Percentiles rank a stretch among this genome's conserved stretches.
Evolutionary conservation across 30 jellyfish, hydroid and myxozoan species (phyloP).

Genomic region (Aurelia coerulea): DNA sequence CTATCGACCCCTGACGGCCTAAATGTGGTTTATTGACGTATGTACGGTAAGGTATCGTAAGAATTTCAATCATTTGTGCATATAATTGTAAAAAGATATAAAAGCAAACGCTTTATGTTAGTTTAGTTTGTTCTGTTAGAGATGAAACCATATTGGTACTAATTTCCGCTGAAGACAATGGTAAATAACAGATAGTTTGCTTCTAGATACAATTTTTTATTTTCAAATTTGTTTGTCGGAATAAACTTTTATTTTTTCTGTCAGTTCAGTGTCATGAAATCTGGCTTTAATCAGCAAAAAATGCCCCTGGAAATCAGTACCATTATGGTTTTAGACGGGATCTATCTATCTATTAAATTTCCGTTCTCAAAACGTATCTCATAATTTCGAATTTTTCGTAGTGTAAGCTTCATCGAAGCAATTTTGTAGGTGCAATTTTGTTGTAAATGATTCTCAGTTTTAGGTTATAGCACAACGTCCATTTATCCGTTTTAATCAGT

Average conservation of each 20-base stretch:
- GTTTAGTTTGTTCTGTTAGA: conserved; percentile 33
- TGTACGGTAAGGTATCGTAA: not conserved
- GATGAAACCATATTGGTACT: no score
- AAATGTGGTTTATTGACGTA: not conserved
- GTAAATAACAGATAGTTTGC: no score
- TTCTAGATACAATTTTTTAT: no score
- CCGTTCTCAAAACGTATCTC: not conserved
- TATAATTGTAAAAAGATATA: conserved; percentile 37
- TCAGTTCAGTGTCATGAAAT: no score
- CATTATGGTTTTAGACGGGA: no score
- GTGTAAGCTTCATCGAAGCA: conserved; percentile 30
- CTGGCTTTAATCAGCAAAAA: no score
- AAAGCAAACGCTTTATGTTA: not conserved
- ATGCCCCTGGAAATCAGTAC: no score
- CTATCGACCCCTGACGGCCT: no score
- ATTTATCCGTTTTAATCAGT: conserved; percentile 9
- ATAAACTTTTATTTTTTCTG: no score
- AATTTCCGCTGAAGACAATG: no score
- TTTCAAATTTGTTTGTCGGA: no score
- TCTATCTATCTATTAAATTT: no score
- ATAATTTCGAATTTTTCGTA: not conserved
- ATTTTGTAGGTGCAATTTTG: conserved; percentile 43
- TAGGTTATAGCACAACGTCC: conserved; percentile 1
- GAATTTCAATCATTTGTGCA: conserved; percentile 25
- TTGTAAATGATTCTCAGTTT: conserved; percentile 32